Evolutionary conservation across 1,140 invertebrate genomes (phyloP).

Genomic region (Anastrepha obliqua): DNA sequence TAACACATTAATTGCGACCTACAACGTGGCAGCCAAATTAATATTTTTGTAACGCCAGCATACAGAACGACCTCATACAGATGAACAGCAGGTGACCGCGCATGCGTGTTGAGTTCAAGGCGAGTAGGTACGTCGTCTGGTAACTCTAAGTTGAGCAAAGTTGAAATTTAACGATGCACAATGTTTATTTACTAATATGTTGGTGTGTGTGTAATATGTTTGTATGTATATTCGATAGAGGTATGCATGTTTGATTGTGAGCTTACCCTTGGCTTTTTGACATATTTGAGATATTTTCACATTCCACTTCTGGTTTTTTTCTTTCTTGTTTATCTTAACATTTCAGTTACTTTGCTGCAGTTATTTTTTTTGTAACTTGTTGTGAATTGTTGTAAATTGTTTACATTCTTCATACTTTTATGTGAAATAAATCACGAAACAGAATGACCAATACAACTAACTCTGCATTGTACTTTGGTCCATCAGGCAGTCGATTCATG

Average conservation of each 20-base stretch:
- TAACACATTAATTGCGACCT: not conserved
- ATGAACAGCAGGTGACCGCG: not conserved
- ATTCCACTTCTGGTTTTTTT: not conserved
- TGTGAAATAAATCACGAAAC: not conserved
- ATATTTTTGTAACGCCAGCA: not conserved
- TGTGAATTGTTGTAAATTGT: not conserved
- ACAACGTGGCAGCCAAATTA: not conserved
- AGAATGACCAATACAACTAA: not conserved
- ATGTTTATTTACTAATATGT: too few species aligned
- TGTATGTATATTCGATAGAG: not conserved
- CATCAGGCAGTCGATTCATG: not conserved
- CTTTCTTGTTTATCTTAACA: too few species aligned
- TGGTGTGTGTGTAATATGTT: not conserved
- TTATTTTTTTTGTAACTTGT: not conserved
- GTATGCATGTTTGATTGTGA: not conserved
- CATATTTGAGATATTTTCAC: not conserved
- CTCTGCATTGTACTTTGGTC: not conserved
- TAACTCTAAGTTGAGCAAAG: too few species aligned
- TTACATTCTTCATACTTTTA: not conserved
- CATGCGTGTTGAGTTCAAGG: conserved; percentile 7
- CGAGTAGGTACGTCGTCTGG: not conserved
- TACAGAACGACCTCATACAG: not conserved
- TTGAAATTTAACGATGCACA: too few species aligned
- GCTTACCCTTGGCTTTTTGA: not conserved
- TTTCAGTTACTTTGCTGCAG: too few species aligned